Base-by-base conservation (phyloP, 2,888 invertebrate genomes). In the Rugalucina vietnamica region DNA sequence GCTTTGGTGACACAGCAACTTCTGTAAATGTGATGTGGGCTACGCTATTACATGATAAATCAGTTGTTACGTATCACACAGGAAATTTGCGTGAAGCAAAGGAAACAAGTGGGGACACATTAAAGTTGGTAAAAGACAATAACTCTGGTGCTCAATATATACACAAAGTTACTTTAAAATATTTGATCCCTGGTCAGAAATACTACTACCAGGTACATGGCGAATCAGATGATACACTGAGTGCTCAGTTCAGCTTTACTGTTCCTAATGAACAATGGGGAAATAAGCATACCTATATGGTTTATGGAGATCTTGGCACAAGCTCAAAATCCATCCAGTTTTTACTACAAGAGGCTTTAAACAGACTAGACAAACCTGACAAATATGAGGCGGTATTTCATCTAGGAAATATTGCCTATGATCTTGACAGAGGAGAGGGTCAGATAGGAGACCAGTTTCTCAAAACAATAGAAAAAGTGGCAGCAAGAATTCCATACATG, bases 351-450 rank as follows among this genome's bases (percentile, higher is more conserved):
- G 93, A 93, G 65, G 91, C 91, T 10, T 21, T 86, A 18, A 89
- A 89, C 76, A 65, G 34, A 29, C 27, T 21, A 18, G 54, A 54
- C 3, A 54, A 54, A 54, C 21, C 14, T 18, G 84, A 88, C 14
- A 85, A 88, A 18, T 93, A 93, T 84, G 89, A 91, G 50, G 91
- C 91, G 24, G 84, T 93, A 18, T 91, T 93, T 74, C 93, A 93
- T 79, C 79, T 93, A 32, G 94, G 94, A 32, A 94, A 94, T 79
- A 92, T 94, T 78, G 93, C 93, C 5, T 94, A 94, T 86, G 92
- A 94, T 76, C 82, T 94, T 24, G 88, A 92, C 57, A 90, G 93
- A 14, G 90, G 91, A 43, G 87, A 88, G 39, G 94, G 94, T 18
- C 88, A 85, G 4, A 83, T 91, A 50, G 94, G 94, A 1, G 94